phyloP scores from a whole-genome alignment of 2,113 vertebrate species.

The Excalfactoria chinensis region DNA sequence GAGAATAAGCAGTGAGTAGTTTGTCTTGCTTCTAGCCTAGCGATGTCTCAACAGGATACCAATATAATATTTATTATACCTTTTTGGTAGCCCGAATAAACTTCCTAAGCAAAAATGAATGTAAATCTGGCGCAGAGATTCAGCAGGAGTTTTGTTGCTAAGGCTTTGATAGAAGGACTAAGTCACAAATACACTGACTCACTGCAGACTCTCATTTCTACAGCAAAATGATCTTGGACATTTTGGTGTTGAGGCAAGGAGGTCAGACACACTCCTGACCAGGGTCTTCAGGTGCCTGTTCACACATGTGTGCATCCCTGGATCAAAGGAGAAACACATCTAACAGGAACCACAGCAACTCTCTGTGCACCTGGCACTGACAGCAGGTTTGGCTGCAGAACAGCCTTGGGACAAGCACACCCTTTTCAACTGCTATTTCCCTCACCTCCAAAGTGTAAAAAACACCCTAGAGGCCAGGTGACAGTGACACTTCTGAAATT shows the following conservation, averaged over 20 bases:
- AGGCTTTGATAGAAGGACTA: neutral
- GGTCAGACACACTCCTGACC: too few species aligned
- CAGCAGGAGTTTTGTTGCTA: neutral
- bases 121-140: rapidly evolving
- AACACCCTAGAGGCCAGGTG: neutral
- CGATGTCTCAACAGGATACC: neutral
- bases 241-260: neutral
- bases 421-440: neutral
- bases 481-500: neutral
- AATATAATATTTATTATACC: neutral
- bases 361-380: too few species aligned
- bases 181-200: neutral
- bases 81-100: neutral
- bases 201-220: neutral
- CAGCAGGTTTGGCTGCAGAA: neutral
- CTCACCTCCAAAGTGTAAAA: neutral
- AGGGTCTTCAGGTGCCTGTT: neutral
- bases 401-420: neutral
- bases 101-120: neutral
- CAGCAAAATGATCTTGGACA: neutral
- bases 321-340: neutral
- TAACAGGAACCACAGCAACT: neutral
- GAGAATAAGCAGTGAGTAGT: neutral
- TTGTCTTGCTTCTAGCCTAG: neutral
- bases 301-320: neutral